Conservation (phyloP, 1,140 invertebrate species). For the Halesus radiatus region DNA sequence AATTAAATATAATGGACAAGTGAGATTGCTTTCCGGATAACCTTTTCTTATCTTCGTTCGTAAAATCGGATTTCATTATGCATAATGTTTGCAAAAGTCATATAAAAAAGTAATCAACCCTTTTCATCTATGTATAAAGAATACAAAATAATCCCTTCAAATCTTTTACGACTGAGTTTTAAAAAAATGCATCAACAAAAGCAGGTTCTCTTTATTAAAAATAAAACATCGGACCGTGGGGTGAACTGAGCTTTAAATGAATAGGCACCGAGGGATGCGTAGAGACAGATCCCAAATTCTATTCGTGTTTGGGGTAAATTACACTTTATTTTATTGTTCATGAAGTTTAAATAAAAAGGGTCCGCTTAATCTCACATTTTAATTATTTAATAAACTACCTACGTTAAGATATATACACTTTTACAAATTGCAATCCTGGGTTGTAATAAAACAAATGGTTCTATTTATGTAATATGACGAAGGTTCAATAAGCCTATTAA, state of each 20-base stretch:
- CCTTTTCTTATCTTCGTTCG: slow-evolving; percentile 40
- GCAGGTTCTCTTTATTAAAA: slow-evolving; percentile 41
- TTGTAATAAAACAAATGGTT: too few relatives aligned
- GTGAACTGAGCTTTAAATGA: slow-evolving; percentile 39
- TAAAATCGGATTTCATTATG: slow-evolving; percentile 43
- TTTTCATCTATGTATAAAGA: slow-evolving; percentile 39
- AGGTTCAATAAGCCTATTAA: too few relatives aligned
- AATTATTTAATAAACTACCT: not conserved
- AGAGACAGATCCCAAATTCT: slow-evolving; percentile 2
- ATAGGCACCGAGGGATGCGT: slow-evolving; percentile 37
- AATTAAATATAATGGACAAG: slow-evolving; percentile 26
- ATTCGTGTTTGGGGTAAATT: slow-evolving; percentile 21
- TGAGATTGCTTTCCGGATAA: slow-evolving; percentile 36
- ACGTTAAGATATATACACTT: too few relatives aligned
- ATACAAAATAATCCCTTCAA: slow-evolving; percentile 43
- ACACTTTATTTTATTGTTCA: slow-evolving; percentile 30
- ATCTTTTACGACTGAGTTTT: slow-evolving; percentile 41
- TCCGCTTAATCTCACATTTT: not conserved
- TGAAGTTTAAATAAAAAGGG: slow-evolving; percentile 28
- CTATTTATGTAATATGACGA: too few relatives aligned
- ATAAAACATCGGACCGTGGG: slow-evolving; percentile 24
- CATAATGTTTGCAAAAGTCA: slow-evolving; percentile 36
- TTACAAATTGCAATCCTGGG: too few relatives aligned
- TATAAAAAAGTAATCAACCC: slow-evolving; percentile 47
- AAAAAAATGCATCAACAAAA: slow-evolving; percentile 46